phyloP scores from a whole-genome alignment of 2,113 vertebrate genomes.

The human region GRCh38 chr2:145889501-145890000 shows the following conservation, averaged over 20 bases:
- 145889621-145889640: neutral
- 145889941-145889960: neutral
- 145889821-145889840: neutral
- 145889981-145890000: conserved; percentile 6
- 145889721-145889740: neutral
- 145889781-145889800: neutral
- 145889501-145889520: neutral
- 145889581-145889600: neutral
- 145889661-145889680: neutral
- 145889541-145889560: neutral
- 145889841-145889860: neutral
- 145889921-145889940: neutral
- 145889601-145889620: neutral
- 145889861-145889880: neutral
- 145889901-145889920: neutral
- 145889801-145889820: neutral
- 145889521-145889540: neutral
- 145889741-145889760: neutral
- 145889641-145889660: neutral
- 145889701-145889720: neutral
- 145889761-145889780: neutral
- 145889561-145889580: neutral
- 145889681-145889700: neutral
- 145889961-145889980: neutral
- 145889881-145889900: neutral